A percentile compares a stretch with the other conserved stretches of the same genome.
phyloP scores from a whole-genome alignment of 2,797 vertebrate genomes.

The Remorina albescens region DNA sequence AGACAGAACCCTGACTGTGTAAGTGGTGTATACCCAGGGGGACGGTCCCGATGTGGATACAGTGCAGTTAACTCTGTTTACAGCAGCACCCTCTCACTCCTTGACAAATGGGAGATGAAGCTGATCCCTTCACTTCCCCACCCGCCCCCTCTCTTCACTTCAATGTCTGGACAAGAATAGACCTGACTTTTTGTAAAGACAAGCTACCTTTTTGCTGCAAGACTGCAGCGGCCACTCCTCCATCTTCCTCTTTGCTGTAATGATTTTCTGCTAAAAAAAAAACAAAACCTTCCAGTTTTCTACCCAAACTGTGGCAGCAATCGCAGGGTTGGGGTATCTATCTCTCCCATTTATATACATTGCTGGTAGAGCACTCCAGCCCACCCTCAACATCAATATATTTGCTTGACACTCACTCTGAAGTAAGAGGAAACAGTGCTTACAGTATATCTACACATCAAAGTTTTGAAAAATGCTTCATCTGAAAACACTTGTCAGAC shows the following conservation, averaged over 20 bases:
- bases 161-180: slow-evolving; percentile 76
- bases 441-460: slow-evolving; percentile 74
- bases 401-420: slow-evolving; percentile 60
- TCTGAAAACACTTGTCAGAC: slow-evolving; percentile 69
- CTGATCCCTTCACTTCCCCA: slow-evolving; percentile 71
- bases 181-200: slow-evolving; percentile 77
- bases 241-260: slow-evolving; percentile 67
- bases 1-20: slow-evolving; percentile 52
- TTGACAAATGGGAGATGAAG: slow-evolving; percentile 70
- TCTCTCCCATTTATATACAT: slow-evolving; percentile 63
- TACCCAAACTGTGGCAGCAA: slow-evolving; percentile 57
- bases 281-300: slow-evolving; percentile 58
- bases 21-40: slow-evolving; percentile 61
- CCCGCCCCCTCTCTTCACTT: slow-evolving; percentile 76
- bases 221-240: slow-evolving; percentile 64
- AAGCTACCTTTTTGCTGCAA: slow-evolving; percentile 74
- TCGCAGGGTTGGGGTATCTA: slow-evolving; percentile 65
- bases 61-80: slow-evolving; percentile 73
- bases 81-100: slow-evolving; percentile 66
- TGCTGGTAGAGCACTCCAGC: slow-evolving; percentile 53
- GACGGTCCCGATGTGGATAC: slow-evolving; percentile 59
- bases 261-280: slow-evolving; percentile 79
- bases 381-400: slow-evolving; percentile 55
- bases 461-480: slow-evolving; percentile 68
- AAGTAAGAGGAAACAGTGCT: slow-evolving; percentile 65